Base-by-base conservation (phyloP, 1,140 invertebrate species). In the Cepaea nemoralis region DNA sequence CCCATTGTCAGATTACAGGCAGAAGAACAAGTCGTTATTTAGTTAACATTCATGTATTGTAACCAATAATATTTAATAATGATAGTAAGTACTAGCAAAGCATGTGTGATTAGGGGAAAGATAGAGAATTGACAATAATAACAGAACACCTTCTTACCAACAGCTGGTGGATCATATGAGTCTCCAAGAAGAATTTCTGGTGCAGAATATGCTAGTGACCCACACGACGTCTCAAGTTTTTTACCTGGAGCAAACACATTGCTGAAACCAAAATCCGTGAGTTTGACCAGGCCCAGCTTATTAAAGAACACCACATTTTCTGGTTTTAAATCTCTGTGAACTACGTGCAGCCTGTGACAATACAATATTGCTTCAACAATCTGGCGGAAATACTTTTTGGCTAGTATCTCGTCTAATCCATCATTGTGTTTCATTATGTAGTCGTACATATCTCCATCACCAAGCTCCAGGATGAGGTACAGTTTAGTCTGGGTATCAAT, bases 251-350 rank as follows among this genome's bases (percentile, higher is more conserved):
- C 96, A 92, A 98, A 99, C 91, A 97, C 93, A 88, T 95, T 94
- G 91, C 97, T 98, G 92, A 99, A 99, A 50, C 99, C 98, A 93
- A 99, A 99, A 92, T 99, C 99, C 73, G 99, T 99, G 78, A 99
- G 93, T 93, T 99, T 99, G 3, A 99, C 98, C 89, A 98, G 94
- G 70, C 97, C 98, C 81, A 97, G 93, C 92, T 98, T 98, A 92
- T 99, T 96, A 91, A 99, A 99, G 92, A 99, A 99, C 3, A 99
- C 97, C 69, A 99, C 97, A 93, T 99, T 99, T 92, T 99, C 98
- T 27, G 98, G 98, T 92, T 99, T 99, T 80, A 99, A 93, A 92
- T 99, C 99, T 82, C 99, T 94, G 91, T 97, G 96, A 33, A 97
- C 96, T 24, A 98, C 96, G 89, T 97, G 96, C 40, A 97, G 93